Evolutionary conservation across 2,888 invertebrate genomes (phyloP), one percentile per base, ranked within the genome.

Genomic region (Nowickia ferox): DNA sequence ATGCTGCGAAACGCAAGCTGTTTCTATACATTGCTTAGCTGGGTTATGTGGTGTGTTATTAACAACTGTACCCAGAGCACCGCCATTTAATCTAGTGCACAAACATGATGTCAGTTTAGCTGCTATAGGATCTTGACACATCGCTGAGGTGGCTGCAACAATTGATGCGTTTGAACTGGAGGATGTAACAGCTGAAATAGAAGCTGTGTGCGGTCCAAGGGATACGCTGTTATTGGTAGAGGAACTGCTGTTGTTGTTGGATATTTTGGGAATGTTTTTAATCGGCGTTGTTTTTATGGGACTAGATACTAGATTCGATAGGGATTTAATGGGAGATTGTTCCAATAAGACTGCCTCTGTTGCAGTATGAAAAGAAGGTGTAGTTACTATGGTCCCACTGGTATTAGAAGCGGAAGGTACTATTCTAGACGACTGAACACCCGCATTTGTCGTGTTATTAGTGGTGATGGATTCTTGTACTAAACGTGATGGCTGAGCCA

Each of bases 241-340:
- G 71, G 78, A 78, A 63, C 76, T 83, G 72, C 68, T 86, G 74
- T 38, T 78, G 44, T 65, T 87, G 59, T 79, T 87, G 57, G 84
- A 59, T 57, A 87, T 87, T 87, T 83, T 71, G 88, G 88, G 90
- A 90, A 92, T 90, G 90, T 90, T 90, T 88, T 91, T 91, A 84
- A 92, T 90, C 86, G 91, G 88, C 71, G 92, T 91, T 57, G 93
- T 92, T 88, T 92, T 93, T 89, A 91, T 88, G 93, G 95, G 93
- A 93, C 94, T 90, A 82, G 88, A 89, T 82, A 95, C 95, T 89
- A 95, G 93, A 91, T 95, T 95, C 71, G 95, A 95, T 84, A 95
- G 92, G 78, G 95, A 95, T 90, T 95, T 95, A 40, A 95, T 95
- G 69, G 95, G 94, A 69, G 95, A 95, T 89, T 94, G 94, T 87